Evolutionary conservation across 2,797 vertebrate species (phyloP), one percentile per base, ranked within the genome.

Genomic region (Echiichthys vipera): DNA sequence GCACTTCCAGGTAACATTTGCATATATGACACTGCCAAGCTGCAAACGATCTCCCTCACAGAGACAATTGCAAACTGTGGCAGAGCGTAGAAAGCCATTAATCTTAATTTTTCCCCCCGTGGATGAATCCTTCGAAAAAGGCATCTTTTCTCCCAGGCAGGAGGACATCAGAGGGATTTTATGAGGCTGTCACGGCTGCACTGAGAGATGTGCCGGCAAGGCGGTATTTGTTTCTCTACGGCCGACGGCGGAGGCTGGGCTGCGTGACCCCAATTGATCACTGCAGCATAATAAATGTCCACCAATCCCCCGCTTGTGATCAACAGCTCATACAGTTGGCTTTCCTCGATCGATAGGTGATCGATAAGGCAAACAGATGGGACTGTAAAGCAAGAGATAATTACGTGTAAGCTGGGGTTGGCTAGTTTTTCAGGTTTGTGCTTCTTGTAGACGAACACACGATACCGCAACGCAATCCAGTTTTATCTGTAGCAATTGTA

Each of bases 91-190:
- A 39, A 68, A 78, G 42, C 46, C 70, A 81, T 81, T 81, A 63
- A 87, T 84, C 84, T 83, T 80, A 66, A 75, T 80, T 74, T 63
- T 27, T 62, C 2, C 36, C 56, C 65, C 57, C 53, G 64, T 47
- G 77, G 69, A 79, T 81, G 80, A 84, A 73, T 71, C 53, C 54
- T 45, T 65, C 5, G 49, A 77, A 75, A 78, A 80, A 86, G 32
- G 73, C 73, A 73, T 57, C 64, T 53, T 58, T 78, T 81, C 68
- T 84, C 54, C 5, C 12, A 8, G 71, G 74, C 75, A 61, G 82
- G 70, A 76, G 78, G 80, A 75, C 83, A 71, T 87, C 77, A 84
- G 79, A 13, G 59, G 59, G 72, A 24, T 83, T 85, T 84, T 86
- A 87, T 63, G 77, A 80, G 76, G 65, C 70, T 82, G 84, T 87